These are phyloP conservation scores for Zeugodacus cucurbitae DNA, from an alignment of 1,140 invertebrate species.

Conservation along the genomic window DNA sequence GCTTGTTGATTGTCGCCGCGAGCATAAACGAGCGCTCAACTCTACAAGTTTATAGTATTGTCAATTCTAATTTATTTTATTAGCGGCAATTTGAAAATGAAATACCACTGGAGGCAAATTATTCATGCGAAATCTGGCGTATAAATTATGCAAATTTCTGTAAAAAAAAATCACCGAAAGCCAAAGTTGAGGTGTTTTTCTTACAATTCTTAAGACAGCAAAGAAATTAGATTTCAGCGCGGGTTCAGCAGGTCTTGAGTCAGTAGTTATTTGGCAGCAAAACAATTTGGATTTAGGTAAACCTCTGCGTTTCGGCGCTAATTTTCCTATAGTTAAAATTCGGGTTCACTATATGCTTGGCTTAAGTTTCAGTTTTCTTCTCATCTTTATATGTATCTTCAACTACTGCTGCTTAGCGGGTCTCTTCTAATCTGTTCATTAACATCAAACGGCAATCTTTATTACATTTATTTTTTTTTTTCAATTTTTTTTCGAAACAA, in stretches of 20 bases:
- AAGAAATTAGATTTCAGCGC: too few relatives aligned
- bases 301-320: background rate
- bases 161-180: background rate
- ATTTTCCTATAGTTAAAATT: background rate
- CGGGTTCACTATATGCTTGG: background rate
- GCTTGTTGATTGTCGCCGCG: background rate
- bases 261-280: too few relatives aligned
- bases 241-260: too few relatives aligned
- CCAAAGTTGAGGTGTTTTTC: background rate
- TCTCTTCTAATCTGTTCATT: slow-evolving; percentile 37
- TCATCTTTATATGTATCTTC: background rate
- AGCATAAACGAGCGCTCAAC: background rate
- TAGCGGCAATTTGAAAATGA: slow-evolving; percentile 38
- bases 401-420: background rate
- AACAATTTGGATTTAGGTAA: background rate
- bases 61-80: slow-evolving; percentile 40
- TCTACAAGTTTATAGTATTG: background rate
- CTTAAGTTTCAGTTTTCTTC: background rate
- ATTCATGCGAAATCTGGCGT: slow-evolving; percentile 14
- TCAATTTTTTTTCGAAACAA: background rate
- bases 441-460: slow-evolving; percentile 1
- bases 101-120: background rate
- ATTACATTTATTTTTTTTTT: background rate
- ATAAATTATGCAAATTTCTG: slow-evolving; percentile 41
- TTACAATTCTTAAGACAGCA: background rate